Evolutionary conservation across 2,888 invertebrate species (phyloP).

Genomic region (Thysanoteuthis rhombus): DNA sequence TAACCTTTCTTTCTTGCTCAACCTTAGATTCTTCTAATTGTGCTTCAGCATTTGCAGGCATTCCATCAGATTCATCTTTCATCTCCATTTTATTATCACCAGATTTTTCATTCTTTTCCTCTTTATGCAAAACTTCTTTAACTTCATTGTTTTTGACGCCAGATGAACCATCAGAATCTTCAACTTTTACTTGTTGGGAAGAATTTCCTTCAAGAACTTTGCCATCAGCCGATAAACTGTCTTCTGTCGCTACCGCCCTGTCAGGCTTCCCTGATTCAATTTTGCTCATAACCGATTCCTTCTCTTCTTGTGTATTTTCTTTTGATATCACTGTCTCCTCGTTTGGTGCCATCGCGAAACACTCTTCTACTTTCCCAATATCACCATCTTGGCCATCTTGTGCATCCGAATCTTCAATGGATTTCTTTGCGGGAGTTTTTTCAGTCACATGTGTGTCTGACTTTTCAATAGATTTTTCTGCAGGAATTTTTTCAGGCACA

Average conservation of each 20-base stretch:
- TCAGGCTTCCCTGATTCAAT: neutral
- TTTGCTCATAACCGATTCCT: neutral
- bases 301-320: neutral
- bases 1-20: neutral
- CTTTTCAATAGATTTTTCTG: slow-evolving; percentile 49
- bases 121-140: neutral
- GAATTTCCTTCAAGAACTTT: neutral
- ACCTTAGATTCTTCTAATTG: neutral
- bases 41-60: neutral
- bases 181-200: neutral
- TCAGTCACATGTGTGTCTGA: slow-evolving; percentile 53
- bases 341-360: neutral
- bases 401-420: neutral
- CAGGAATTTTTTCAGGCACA: slow-evolving; percentile 35
- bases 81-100: neutral
- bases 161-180: neutral
- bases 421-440: neutral
- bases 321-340: neutral
- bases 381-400: neutral
- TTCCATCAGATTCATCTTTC: neutral
- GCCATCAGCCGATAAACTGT: neutral
- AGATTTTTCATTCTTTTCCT: neutral
- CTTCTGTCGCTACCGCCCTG: neutral
- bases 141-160: neutral
- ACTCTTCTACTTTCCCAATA: neutral